Conservation (phyloP, 2,113 vertebrate genomes). For the Tyrannus savana region DNA sequence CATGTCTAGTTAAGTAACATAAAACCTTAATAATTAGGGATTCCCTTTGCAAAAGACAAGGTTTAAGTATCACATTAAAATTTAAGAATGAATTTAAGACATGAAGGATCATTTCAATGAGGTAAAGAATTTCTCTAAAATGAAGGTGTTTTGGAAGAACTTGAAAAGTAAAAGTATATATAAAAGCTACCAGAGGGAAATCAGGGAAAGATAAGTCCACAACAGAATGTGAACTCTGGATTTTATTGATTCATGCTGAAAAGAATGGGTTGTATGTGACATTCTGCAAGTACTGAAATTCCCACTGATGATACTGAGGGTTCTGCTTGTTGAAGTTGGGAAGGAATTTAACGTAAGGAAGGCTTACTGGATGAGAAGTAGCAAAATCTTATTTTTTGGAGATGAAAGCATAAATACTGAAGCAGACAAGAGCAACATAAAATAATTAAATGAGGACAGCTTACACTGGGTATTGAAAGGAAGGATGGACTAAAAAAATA, state of each 20-base stretch:
- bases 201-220: background rate
- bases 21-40: background rate
- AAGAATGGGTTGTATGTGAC: background rate
- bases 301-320: background rate
- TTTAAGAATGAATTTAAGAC: background rate
- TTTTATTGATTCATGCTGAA: background rate
- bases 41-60: background rate
- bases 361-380: background rate
- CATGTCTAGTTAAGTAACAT: background rate
- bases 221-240: background rate
- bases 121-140: background rate
- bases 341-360: background rate
- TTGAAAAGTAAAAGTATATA: background rate
- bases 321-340: background rate
- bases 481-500: background rate
- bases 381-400: background rate
- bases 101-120: background rate
- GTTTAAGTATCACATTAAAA: background rate
- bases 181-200: background rate
- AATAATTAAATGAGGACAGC: background rate
- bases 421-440: background rate
- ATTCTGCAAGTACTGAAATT: constrained; percentile 2
- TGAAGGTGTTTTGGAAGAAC: background rate
- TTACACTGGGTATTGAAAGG: background rate
- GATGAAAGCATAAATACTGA: background rate